Conservation (phyloP, 1,140 invertebrate genomes). For the Megalonaias nervosa region DNA sequence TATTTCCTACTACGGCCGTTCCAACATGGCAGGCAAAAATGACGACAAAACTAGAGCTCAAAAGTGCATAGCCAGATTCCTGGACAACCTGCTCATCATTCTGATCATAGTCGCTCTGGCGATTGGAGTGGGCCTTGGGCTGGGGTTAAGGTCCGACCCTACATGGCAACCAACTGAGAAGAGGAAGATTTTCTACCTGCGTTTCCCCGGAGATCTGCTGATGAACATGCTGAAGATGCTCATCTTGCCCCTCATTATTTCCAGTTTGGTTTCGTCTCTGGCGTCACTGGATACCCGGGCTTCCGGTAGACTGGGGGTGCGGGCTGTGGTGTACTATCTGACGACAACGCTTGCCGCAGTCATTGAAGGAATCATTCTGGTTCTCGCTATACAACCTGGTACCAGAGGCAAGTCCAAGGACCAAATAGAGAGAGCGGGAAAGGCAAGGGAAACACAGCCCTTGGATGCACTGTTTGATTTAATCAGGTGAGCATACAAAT, state of each 20-base stretch:
- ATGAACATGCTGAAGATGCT: constrained; percentile 73
- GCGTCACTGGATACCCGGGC: constrained; percentile 58
- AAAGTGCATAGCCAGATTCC: no score
- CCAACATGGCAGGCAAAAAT: no score
- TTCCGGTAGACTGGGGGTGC: constrained; percentile 57
- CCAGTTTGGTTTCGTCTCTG: constrained; percentile 68
- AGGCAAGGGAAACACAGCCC: constrained; percentile 34
- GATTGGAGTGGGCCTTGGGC: constrained; percentile 42
- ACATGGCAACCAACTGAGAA: constrained; percentile 36
- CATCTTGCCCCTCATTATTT: constrained; percentile 72
- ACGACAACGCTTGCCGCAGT: constrained; percentile 82
- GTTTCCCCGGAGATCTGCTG: constrained; percentile 72
- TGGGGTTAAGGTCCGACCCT: constrained; percentile 45
- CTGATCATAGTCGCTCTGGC: constrained; percentile 69
- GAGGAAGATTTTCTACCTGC: constrained; percentile 47
- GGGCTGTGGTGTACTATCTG: constrained; percentile 92
- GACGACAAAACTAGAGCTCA: no score
- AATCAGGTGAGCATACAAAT: constrained; percentile 78
- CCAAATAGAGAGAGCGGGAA: neutral
- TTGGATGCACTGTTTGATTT: constrained; percentile 91
- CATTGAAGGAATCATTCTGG: constrained; percentile 60
- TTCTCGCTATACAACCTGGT: constrained; percentile 55
- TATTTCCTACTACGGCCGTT: no score
- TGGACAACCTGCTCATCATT: no score
- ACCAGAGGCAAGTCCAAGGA: constrained; percentile 25